Evolutionary conservation across 2,797 vertebrate genomes (phyloP).

Genomic region (Aselliscus stoliczkanus): DNA sequence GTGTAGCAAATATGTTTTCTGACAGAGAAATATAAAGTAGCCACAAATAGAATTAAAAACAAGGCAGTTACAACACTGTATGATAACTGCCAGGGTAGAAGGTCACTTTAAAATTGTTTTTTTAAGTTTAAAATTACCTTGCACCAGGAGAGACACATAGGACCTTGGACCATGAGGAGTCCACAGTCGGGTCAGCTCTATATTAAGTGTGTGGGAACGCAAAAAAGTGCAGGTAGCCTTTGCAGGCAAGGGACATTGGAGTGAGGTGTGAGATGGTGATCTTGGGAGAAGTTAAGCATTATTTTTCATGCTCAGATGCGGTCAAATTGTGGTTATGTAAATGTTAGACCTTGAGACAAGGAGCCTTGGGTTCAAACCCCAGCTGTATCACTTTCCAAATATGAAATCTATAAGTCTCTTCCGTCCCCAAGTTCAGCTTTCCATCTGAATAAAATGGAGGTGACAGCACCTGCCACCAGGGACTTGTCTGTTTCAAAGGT

Average conservation of each 20-base stretch:
- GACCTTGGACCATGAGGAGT: background rate
- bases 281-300: background rate
- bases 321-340: background rate
- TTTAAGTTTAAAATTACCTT: background rate
- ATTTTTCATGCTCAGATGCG: background rate
- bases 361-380: background rate
- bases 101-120: too few relatives aligned
- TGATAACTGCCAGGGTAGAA: rapidly evolving
- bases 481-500: background rate
- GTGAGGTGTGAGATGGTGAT: background rate
- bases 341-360: background rate
- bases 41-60: background rate
- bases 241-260: background rate
- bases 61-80: background rate
- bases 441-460: background rate
- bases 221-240: background rate
- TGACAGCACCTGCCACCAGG: too few relatives aligned
- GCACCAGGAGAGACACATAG: background rate
- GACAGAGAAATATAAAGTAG: background rate
- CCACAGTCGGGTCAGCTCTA: background rate
- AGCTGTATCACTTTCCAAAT: background rate
- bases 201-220: background rate
- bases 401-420: background rate
- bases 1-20: background rate
- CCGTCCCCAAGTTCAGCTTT: background rate